Conservation (phyloP, 2,888 invertebrate genomes). For the Mamestra brassicae region DNA sequence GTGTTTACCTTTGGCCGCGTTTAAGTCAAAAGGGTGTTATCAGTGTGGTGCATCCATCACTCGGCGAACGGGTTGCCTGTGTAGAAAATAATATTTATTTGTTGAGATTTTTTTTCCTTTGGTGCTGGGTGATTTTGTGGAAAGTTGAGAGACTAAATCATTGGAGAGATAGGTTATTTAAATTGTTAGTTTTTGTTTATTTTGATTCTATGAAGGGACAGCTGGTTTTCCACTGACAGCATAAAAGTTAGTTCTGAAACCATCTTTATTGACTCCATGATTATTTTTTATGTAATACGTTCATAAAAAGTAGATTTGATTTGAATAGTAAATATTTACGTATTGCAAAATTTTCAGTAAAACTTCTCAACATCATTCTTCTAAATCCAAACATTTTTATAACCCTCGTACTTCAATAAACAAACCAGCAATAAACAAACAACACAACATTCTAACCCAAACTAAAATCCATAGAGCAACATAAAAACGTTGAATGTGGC, state of each 20-base stretch:
- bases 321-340: no score
- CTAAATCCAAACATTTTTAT: constrained; percentile 32
- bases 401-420: constrained; percentile 42
- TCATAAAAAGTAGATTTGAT: no score
- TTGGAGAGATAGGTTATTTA: no score
- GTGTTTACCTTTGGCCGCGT: constrained; percentile 64
- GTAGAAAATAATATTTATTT: constrained; percentile 56
- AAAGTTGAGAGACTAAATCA: neutral
- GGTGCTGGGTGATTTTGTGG: constrained; percentile 6
- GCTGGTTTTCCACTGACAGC: no score
- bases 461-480: constrained; percentile 61
- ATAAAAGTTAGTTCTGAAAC: no score
- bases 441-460: constrained; percentile 58
- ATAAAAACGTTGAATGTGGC: constrained; percentile 59
- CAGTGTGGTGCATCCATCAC: constrained; percentile 72
- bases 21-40: constrained; percentile 72
- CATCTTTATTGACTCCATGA: no score
- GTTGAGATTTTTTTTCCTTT: constrained; percentile 6
- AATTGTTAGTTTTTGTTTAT: neutral
- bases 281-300: no score
- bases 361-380: constrained; percentile 2
- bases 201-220: neutral
- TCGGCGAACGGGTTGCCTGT: constrained; percentile 63
- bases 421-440: constrained; percentile 48
- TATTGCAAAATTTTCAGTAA: neutral